A percentile compares a stretch with the other conserved stretches of the same genome.
phyloP scores from a whole-genome alignment of 2,797 vertebrate species.

The Phoeniculus purpureus region DNA sequence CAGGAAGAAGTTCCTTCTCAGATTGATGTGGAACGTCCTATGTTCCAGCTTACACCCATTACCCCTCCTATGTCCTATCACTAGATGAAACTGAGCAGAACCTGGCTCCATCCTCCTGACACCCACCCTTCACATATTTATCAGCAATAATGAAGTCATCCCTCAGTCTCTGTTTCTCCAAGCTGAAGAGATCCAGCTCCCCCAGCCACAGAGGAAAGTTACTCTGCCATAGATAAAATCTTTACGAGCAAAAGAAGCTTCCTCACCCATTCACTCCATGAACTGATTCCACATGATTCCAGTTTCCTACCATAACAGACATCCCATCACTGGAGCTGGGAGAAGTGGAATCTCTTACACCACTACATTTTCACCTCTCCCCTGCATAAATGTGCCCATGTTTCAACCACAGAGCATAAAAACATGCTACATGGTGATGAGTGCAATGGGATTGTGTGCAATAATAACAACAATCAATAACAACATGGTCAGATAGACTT shows the following conservation, averaged over 20 bases:
- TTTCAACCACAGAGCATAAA: constrained; percentile 9
- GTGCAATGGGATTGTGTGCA: not conserved
- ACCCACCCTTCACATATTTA: too few relatives aligned
- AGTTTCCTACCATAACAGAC: not conserved
- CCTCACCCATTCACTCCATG: not conserved
- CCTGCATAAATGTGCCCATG: not conserved
- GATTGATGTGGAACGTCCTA: too few relatives aligned
- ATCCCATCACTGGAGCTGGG: not conserved
- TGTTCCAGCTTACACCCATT: too few relatives aligned
- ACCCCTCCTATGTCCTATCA: too few relatives aligned
- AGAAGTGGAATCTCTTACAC: not conserved
- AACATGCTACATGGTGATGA: constrained; percentile 8
- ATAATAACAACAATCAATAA: constrained; percentile 59
- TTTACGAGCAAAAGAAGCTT: not conserved
- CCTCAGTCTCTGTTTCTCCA: too few relatives aligned
- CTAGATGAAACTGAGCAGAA: too few relatives aligned
- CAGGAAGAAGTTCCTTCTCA: too few relatives aligned
- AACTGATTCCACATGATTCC: not conserved
- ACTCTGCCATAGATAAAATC: not conserved
- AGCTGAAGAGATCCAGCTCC: not conserved
- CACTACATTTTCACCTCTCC: not conserved
- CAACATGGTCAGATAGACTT: constrained; percentile 24
- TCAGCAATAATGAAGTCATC: too few relatives aligned
- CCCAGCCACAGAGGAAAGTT: not conserved
- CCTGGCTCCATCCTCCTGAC: too few relatives aligned